Evolutionary conservation across 2,113 vertebrate species (phyloP), one percentile per base, ranked within the genome.

Genomic region (Odobenus rosmarus): DNA sequence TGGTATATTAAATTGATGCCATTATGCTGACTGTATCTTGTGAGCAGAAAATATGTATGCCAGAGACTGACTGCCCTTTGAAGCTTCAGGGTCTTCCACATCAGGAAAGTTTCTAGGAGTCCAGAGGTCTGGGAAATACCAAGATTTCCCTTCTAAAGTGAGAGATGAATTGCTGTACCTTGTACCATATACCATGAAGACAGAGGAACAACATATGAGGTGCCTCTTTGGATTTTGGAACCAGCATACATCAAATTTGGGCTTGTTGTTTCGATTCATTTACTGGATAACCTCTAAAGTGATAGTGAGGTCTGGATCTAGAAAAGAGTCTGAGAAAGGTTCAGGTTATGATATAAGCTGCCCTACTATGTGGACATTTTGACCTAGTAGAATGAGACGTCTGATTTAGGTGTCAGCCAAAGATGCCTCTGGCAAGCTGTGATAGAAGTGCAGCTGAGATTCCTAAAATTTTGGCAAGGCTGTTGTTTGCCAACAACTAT

Each of bases 41-140:
- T 84, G 51, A 94, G 16, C 55, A 87, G 83, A 82, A 96, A 92
- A 93, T 95, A 18, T 57, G 21, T 93, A n/a, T 95, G 69, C 59
- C 67, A 86, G 55, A 86, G 61, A 67, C 28, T 33, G 72, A 89
- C 19, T 55, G 18, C 39, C 53, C 62, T 97, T 83, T 87, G 61
- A 92, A 84, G 46, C 64, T 55, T 83, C 49, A 69, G 39, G 31
- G 67, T 28, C 53, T 95, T 18, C 13, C 57, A 86, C 33, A 85
- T 86, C 15, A 67, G 14, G 39, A 96, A 85, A 95, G 42, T 82
- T 92, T 92, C 42, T 87, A 89, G 42, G 55, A 28, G 2, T 76
- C 14, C 59, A 59, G 21, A 71, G 31, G 23, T 94, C 23, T 95
- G 53, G n/a, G 36, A 57, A 90, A 71, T 93, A 6, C 69, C 12